phyloP scores from a whole-genome alignment of 2,113 vertebrate genomes.

The Excalfactoria chinensis region DNA sequence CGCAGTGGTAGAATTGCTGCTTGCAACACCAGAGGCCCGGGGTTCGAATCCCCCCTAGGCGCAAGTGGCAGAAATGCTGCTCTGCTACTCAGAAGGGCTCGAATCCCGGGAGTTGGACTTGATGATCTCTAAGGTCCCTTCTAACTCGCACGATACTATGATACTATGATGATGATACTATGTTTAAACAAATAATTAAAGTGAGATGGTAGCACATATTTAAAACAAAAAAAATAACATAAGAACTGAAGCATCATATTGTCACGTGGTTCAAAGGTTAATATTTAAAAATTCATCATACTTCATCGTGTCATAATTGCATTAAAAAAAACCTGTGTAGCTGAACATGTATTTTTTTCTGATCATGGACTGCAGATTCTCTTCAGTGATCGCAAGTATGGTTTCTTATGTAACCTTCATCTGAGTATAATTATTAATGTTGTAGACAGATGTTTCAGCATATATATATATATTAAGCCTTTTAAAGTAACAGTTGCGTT shows the following conservation, averaged over 20 bases:
- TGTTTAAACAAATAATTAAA: neutral
- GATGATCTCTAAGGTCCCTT: too few species aligned
- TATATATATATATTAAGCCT: neutral
- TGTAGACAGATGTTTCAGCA: neutral
- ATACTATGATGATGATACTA: too few species aligned
- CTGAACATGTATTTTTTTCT: neutral
- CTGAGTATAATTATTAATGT: neutral
- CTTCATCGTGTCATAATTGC: constrained; percentile 8
- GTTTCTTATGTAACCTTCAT: neutral
- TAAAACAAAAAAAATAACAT: neutral
- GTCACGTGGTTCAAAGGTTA: neutral
- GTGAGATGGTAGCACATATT: neutral
- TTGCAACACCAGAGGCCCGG: too few species aligned
- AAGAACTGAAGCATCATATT: neutral
- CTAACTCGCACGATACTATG: too few species aligned
- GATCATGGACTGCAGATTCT: neutral
- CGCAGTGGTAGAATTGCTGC: too few species aligned
- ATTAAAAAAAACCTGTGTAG: neutral
- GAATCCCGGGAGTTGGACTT: too few species aligned
- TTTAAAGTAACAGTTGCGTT: neutral
- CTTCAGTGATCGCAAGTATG: neutral
- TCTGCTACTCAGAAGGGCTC: too few species aligned
- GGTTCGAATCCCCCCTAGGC: too few species aligned
- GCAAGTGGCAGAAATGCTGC: too few species aligned
- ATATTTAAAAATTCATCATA: constrained; percentile 4